These are phyloP conservation scores for Exocentrus adspersus DNA, from an alignment of 2,888 invertebrate species.

Conservation along the genomic window DNA sequence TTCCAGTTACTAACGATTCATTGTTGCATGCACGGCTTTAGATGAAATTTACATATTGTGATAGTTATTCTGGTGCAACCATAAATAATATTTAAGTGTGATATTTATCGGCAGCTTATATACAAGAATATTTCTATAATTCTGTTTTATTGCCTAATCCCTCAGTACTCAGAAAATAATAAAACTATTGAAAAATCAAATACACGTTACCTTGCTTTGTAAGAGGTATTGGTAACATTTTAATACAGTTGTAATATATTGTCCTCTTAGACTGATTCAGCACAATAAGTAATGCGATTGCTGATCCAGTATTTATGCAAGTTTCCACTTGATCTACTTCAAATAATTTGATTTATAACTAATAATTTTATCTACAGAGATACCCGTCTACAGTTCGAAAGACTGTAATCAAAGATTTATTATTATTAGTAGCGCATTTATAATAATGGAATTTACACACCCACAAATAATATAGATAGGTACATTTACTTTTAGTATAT, in stretches of 20 bases:
- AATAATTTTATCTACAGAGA: slow-evolving; percentile 51
- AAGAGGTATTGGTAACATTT: slow-evolving; percentile 15
- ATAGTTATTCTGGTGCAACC: neutral
- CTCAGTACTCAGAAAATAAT: neutral
- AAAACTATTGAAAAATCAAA: slow-evolving; percentile 4
- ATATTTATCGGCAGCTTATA: neutral
- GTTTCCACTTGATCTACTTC: slow-evolving; percentile 49
- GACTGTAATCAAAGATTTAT: slow-evolving; percentile 53
- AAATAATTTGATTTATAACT: slow-evolving; percentile 56
- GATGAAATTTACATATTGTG: neutral
- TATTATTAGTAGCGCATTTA: slow-evolving; percentile 50
- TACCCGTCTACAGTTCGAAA: slow-evolving; percentile 47
- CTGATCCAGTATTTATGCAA: slow-evolving; percentile 38
- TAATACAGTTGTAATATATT: slow-evolving; percentile 28
- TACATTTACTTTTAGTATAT: slow-evolving; percentile 43
- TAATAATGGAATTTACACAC: slow-evolving; percentile 54
- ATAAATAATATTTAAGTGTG: neutral
- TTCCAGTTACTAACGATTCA: too few species aligned
- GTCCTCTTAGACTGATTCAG: slow-evolving; percentile 28
- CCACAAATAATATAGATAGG: too few species aligned
- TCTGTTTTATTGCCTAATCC: slow-evolving; percentile 2
- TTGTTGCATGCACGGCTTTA: too few species aligned
- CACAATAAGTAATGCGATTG: slow-evolving; percentile 29
- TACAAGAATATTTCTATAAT: slow-evolving; percentile 4
- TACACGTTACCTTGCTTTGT: slow-evolving; percentile 3